Percentiles rank a stretch among this genome's conserved stretches.
phyloP scores from a whole-genome alignment of 2,113 vertebrate species.

The Podarcis muralis region DNA sequence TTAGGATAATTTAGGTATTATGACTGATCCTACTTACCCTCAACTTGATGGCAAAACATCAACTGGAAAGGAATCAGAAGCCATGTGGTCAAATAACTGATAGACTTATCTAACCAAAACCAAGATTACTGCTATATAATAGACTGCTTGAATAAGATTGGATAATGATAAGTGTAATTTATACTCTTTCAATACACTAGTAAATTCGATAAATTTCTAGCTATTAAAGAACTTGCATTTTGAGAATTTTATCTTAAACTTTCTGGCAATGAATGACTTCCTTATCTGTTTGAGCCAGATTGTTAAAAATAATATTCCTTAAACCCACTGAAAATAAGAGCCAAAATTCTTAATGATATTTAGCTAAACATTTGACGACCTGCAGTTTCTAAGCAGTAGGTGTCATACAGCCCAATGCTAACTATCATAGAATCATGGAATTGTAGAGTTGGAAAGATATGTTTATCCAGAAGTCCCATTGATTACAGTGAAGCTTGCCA shows the following conservation, averaged over 20 bases:
- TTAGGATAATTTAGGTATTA: slow-evolving; percentile 13
- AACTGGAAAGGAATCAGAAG: background rate
- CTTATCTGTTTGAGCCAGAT: background rate
- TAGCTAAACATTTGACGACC: background rate
- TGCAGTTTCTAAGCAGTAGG: background rate
- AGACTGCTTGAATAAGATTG: slow-evolving; percentile 7
- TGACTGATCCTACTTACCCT: background rate
- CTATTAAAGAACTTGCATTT: background rate
- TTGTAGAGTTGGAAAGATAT: background rate
- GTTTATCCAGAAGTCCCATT: background rate
- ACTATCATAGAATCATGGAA: background rate
- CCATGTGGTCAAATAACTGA: background rate
- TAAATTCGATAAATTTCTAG: background rate
- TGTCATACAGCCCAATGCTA: background rate
- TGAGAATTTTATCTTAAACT: background rate
- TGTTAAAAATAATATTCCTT: slow-evolving; percentile 28
- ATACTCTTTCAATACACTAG: background rate
- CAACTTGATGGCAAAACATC: background rate
- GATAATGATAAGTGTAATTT: background rate
- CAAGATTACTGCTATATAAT: slow-evolving; percentile 6
- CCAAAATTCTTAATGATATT: slow-evolving; percentile 8
- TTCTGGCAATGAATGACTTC: background rate
- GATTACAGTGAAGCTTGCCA: background rate
- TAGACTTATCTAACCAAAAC: slow-evolving; percentile 15
- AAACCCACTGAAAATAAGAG: background rate